Evolutionary conservation across 2,888 invertebrate species (phyloP).

Genomic region (Pollenia amentaria): DNA sequence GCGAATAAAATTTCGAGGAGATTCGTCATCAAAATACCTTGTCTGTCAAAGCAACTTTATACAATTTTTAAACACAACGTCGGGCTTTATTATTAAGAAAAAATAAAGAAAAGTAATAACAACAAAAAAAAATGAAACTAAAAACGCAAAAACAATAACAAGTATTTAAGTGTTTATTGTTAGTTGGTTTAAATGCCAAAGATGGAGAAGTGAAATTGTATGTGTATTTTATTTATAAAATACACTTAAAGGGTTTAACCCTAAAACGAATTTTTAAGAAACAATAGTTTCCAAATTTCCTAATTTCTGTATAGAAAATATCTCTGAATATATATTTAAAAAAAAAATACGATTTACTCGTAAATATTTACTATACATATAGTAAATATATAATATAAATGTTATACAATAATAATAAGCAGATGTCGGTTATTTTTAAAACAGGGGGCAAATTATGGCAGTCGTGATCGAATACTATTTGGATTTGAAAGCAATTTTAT

Average conservation of each 20-base stretch:
- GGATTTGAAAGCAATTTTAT: too few species aligned
- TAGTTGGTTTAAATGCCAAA: not conserved
- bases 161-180: not conserved
- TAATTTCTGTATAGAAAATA: slow-evolving; percentile 6
- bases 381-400: too few species aligned
- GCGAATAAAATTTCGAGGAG: slow-evolving; percentile 52
- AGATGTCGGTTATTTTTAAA: too few species aligned
- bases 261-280: not conserved
- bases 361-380: not conserved
- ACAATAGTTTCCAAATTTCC: not conserved
- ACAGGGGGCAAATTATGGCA: too few species aligned
- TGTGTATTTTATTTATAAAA: not conserved
- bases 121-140: not conserved
- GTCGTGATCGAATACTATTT: too few species aligned
- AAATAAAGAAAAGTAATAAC: not conserved
- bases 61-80: slow-evolving; percentile 23
- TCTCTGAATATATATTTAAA: slow-evolving; percentile 15
- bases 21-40: slow-evolving; percentile 70
- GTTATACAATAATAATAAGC: too few species aligned
- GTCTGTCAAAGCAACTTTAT: slow-evolving; percentile 54
- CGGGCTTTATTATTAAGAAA: slow-evolving; percentile 30
- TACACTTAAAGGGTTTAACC: not conserved
- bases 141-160: not conserved
- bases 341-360: not conserved
- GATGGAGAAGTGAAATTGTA: too few species aligned